Evolutionary conservation across 2,888 invertebrate genomes (phyloP).

Genomic region (Sinohyriopsis cumingii): DNA sequence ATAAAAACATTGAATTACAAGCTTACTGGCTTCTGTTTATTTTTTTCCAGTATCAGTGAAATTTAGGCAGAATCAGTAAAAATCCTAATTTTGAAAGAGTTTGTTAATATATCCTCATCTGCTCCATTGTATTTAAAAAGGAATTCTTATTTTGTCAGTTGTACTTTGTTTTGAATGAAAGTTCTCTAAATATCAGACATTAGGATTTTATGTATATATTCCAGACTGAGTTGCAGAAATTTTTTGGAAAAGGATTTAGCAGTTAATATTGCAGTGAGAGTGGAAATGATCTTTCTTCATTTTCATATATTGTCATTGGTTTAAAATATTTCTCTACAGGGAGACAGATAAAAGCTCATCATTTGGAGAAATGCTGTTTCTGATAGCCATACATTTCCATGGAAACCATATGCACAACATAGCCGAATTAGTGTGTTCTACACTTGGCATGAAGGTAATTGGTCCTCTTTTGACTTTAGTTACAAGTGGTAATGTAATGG

Average conservation of each 20-base stretch:
- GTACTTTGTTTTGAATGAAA: no score
- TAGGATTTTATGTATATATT: no score
- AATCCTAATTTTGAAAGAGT: no score
- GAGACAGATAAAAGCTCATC: conserved; percentile 73
- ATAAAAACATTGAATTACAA: no score
- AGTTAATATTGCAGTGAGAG: background rate
- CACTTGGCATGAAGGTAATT: conserved; percentile 88
- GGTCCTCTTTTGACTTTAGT: background rate
- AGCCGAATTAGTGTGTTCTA: conserved; percentile 93
- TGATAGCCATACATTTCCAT: conserved; percentile 98
- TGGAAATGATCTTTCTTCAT: background rate
- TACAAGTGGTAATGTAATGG: background rate
- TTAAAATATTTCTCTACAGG: conserved; percentile 19
- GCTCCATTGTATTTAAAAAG: no score
- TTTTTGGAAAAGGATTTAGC: no score
- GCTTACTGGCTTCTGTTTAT: no score
- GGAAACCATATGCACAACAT: conserved; percentile 94
- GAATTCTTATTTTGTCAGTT: no score
- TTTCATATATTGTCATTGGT: background rate
- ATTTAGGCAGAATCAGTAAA: no score
- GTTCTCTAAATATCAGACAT: background rate
- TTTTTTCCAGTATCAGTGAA: no score
- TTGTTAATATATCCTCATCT: no score
- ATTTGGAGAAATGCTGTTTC: conserved; percentile 94
- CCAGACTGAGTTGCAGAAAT: no score